A percentile compares a stretch with the other conserved stretches of the same genome.
Evolutionary conservation across 2,113 vertebrate species (phyloP).

Genomic region (Cavia aperea): DNA sequence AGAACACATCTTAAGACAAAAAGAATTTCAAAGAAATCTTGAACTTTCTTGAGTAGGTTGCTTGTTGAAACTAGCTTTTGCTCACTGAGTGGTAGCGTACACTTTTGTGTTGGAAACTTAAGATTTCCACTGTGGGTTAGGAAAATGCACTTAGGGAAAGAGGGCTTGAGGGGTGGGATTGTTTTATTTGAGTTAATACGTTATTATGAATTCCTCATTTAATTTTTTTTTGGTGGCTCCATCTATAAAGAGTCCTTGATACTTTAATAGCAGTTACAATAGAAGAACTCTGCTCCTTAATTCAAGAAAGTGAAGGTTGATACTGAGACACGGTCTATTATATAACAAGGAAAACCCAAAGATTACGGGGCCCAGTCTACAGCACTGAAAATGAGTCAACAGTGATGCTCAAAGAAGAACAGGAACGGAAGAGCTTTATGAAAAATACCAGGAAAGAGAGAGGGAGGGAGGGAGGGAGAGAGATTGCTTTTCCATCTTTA

Average conservation of each 20-base stretch:
- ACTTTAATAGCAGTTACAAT: not conserved
- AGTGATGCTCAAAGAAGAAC: not conserved
- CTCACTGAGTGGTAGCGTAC: not conserved
- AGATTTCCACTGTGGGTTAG: not conserved
- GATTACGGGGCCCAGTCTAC: not conserved
- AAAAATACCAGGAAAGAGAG: not conserved
- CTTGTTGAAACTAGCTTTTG: not conserved
- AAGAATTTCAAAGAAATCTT: not conserved
- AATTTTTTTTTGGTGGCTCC: not conserved
- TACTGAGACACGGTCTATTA: not conserved
- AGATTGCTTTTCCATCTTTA: not conserved
- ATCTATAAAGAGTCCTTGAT: not conserved
- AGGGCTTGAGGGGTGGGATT: not conserved
- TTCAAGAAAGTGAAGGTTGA: not conserved
- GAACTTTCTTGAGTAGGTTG: constrained; percentile 3
- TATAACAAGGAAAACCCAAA: not conserved
- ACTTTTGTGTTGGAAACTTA: not conserved
- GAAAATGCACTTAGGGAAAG: not conserved
- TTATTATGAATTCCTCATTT: not conserved
- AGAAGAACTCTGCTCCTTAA: not conserved
- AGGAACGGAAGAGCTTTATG: not conserved
- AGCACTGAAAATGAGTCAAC: not conserved
- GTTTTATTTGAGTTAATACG: not conserved
- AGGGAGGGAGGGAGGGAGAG: not conserved
- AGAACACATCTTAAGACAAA: not conserved